phyloP scores from a whole-genome alignment of 1,140 invertebrate species.

The Cyclargus thomasi region DNA sequence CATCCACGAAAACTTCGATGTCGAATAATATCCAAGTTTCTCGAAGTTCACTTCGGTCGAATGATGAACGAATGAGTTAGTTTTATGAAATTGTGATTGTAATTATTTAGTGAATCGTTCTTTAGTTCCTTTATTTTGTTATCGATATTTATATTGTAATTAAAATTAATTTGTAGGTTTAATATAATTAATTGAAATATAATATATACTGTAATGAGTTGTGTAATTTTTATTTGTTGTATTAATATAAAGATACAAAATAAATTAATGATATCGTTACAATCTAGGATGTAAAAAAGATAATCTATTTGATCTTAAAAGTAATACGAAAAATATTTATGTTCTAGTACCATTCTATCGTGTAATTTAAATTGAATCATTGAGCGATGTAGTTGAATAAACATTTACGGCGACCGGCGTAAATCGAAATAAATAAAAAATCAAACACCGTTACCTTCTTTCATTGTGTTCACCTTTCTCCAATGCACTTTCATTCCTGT shows the following conservation, averaged over 20 bases:
- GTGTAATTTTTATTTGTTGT: slow-evolving; percentile 72
- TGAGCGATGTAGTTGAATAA: slow-evolving; percentile 69
- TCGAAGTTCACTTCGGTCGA: background rate
- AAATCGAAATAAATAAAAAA: slow-evolving; percentile 73
- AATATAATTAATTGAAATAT: slow-evolving; percentile 69
- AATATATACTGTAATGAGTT: slow-evolving; percentile 70
- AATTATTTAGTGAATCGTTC: slow-evolving; percentile 65
- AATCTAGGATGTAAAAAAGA: slow-evolving; percentile 72
- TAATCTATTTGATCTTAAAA: slow-evolving; percentile 74
- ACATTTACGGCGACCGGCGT: slow-evolving; percentile 71
- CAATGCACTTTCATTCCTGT: slow-evolving; percentile 15
- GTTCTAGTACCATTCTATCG: slow-evolving; percentile 73
- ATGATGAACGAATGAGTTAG: slow-evolving; percentile 37
- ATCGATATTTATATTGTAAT: slow-evolving; percentile 72
- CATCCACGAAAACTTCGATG: too few species aligned
- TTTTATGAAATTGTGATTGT: slow-evolving; percentile 67
- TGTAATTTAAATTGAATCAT: slow-evolving; percentile 70
- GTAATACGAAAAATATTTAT: slow-evolving; percentile 73
- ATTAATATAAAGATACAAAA: slow-evolving; percentile 72
- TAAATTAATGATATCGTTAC: slow-evolving; percentile 71
- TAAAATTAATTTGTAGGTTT: slow-evolving; percentile 60
- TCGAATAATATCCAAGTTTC: background rate
- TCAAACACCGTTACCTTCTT: slow-evolving; percentile 64
- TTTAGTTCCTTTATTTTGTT: slow-evolving; percentile 75
- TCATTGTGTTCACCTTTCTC: slow-evolving; percentile 43